Base-by-base conservation (phyloP, 2,888 invertebrate species). In the Hydroisotoma schaefferi region DNA sequence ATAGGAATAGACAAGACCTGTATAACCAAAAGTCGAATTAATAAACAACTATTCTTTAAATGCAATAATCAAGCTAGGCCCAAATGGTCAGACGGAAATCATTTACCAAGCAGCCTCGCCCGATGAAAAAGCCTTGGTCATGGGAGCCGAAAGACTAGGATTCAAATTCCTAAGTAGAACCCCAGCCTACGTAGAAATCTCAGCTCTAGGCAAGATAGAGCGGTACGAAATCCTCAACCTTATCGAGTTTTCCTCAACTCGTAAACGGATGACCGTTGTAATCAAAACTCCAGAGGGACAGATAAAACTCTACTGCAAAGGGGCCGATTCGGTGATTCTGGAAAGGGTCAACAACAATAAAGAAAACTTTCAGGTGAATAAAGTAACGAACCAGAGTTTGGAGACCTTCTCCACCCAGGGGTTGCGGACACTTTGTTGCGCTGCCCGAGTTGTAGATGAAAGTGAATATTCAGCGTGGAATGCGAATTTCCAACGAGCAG, bases 201-300 rank as follows among this genome's bases (percentile, higher is more conserved):
- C 84, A 69, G 86, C 85, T 10, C 75, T 85, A 67, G 92, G 88
- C 15, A 79, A 79, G 40, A 81, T 83, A 57, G 83, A 86, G 74
- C 81, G 83, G 51, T 94, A 87, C 78, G 84, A 88, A 75, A 83
- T 94, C 55, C 81, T 97, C 55, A 88, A 92, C 79, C 93, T 95
- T 1, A 82, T 98, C 55, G 97, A 98, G 77, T 98, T 98, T 78
- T 95, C 93, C 0, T 88, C 88, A 55, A 80, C 87, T 1, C 80
- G 98, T 51, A 98, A 98, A 76, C 82, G 99, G 62, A 99, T 99
- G 99, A 94, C 95, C 8, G 91, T 98, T 23, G 85, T 99, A 72
- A 90, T 94, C n/a, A 81, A 85, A 70, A 86, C 87, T 55, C 89
- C 93, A 0, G 79, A 84, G 2, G 91, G 92, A 69, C 80, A 78